These are phyloP conservation scores for Caenorhabditis sulstoni DNA, from an alignment of 2,888 invertebrate genomes.

Conservation along the genomic window DNA sequence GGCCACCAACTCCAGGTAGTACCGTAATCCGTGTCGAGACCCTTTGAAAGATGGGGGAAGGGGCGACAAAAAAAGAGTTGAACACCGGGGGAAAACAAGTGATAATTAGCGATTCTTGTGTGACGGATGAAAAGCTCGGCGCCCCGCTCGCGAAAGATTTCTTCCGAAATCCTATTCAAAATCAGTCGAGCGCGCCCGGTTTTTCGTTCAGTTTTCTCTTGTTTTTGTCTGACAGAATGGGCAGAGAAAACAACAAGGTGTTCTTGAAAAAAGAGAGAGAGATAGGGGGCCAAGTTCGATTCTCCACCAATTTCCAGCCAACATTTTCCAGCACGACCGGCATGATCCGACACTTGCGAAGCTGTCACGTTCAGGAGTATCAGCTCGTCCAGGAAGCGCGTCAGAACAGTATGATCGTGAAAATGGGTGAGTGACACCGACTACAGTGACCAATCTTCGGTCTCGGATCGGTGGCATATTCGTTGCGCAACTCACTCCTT, in stretches of 20 bases:
- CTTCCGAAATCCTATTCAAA: conserved; percentile 13
- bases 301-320: no score
- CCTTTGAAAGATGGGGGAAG: no score
- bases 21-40: conserved; percentile 40
- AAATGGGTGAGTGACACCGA: conserved; percentile 65
- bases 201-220: no score
- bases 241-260: background rate
- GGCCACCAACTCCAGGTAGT: conserved; percentile 79
- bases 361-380: conserved; percentile 76
- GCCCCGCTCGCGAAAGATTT: no score
- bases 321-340: conserved; percentile 78
- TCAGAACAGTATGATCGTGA: conserved; percentile 68
- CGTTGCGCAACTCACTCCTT: conserved; percentile 4
- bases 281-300: no score
- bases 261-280: no score
- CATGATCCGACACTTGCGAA: conserved; percentile 79
- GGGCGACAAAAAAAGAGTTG: no score
- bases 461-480: no score
- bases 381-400: conserved; percentile 73
- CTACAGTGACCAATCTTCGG: no score
- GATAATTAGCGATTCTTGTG: conserved; percentile 36
- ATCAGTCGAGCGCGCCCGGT: conserved; percentile 50
- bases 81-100: no score
- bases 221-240: background rate
- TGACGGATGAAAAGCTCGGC: no score